A percentile compares a stretch with the other conserved stretches of the same genome.
phyloP scores from a whole-genome alignment of 2,113 vertebrate genomes.

The Austrofundulus limnaeus region DNA sequence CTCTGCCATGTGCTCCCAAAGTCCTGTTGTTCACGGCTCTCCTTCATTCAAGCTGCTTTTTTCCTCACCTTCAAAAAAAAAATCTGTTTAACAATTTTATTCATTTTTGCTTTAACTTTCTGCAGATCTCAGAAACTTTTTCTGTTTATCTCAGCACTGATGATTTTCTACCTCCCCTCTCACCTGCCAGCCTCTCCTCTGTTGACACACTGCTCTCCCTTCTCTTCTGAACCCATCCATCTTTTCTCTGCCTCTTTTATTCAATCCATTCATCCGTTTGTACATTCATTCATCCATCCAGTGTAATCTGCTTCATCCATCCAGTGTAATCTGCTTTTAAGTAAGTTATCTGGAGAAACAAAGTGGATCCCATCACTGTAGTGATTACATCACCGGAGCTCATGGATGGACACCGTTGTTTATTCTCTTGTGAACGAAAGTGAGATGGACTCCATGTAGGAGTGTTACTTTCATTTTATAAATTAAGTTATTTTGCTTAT shows the following conservation, averaged over 20 bases:
- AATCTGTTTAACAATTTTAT: too few relatives aligned
- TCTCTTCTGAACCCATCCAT: conserved; percentile 2
- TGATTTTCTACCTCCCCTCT: not conserved
- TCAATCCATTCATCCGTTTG: conserved; percentile 45
- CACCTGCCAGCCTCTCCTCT: not conserved
- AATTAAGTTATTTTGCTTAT: conserved; percentile 8
- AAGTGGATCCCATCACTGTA: conserved; percentile 58
- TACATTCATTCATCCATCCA: conserved; percentile 47
- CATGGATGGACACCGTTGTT: conserved; percentile 38
- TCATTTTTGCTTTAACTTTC: not conserved
- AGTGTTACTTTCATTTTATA: not conserved
- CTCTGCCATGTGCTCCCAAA: conserved; percentile 49
- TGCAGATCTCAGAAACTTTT: not conserved
- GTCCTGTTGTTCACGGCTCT: conserved; percentile 5
- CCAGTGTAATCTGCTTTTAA: conserved; percentile 59
- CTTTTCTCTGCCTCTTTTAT: conserved; percentile 4
- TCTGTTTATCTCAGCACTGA: not conserved
- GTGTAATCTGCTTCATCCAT: conserved; percentile 56
- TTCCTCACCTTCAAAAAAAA: not conserved
- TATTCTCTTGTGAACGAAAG: conserved; percentile 27
- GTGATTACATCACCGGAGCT: conserved; percentile 57
- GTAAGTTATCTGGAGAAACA: conserved; percentile 64
- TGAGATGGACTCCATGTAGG: conserved; percentile 1
- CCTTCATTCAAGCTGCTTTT: not conserved
- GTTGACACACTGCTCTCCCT: not conserved